These are phyloP conservation scores for Hylaeus volcanicus DNA, from an alignment of 1,140 invertebrate species.

Conservation along the genomic window DNA sequence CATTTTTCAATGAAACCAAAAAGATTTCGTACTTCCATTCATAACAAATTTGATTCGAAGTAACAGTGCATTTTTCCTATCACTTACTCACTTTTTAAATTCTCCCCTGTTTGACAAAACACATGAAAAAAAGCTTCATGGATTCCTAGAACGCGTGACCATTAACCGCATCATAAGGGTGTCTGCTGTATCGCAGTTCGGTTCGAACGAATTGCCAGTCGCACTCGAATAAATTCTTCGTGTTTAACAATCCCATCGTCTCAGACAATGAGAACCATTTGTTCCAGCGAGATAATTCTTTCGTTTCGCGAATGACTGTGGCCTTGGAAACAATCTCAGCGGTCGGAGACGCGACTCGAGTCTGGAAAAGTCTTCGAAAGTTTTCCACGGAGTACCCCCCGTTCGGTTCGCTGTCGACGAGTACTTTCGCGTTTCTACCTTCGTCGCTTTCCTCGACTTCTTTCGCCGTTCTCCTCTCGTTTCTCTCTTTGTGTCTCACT, in stretches of 20 bases:
- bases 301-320: not conserved
- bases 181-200: not conserved
- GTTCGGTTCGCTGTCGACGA: constrained; percentile 15
- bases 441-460: not conserved
- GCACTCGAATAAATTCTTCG: not conserved
- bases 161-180: no score
- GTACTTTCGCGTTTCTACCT: not conserved
- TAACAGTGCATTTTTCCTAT: no score
- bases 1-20: not conserved
- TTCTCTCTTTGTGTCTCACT: not conserved
- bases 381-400: constrained; percentile 22
- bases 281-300: not conserved
- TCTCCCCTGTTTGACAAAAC: no score
- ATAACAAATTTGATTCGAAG: no score
- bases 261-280: not conserved
- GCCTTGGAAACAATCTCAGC: constrained; percentile 8
- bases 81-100: no score
- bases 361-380: constrained; percentile 37
- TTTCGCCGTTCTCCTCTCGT: not conserved
- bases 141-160: no score
- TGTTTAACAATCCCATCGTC: not conserved
- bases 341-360: constrained; percentile 15
- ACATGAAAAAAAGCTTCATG: no score
- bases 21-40: no score
- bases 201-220: not conserved